Base-by-base conservation (phyloP, 2,888 invertebrate species). In the Athalia cordata region DNA sequence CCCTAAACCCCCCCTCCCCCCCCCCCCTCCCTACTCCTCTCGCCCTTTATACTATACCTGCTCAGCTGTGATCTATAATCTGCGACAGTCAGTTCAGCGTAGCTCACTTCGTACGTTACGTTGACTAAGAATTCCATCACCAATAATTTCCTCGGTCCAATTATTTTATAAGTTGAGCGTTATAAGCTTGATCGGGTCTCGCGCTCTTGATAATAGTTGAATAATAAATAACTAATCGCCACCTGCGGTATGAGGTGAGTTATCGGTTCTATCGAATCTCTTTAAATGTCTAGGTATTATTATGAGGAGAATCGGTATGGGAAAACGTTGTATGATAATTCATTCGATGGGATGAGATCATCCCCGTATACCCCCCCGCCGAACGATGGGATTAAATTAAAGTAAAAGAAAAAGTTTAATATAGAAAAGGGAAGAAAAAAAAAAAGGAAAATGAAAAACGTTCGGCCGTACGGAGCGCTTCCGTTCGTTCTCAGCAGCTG, bases 401-500 rank as follows among this genome's bases (percentile, higher is more conserved):
- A 67, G 67, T 67, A 52, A 67, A 67, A 45, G 45, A 64, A 64
- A 64, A 45, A 64, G 45, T n/a, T 11, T 43, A 64, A 66, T 49
- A 6, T 47, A 6, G 4, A 29, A 68, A 29, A 43, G 43, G 6
- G 1, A 13, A 6, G 4, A 29, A 68, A 29, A 43, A 11, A 11
- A 3, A 13, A 6, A 49, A 49, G 61, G 78, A 78, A 57, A 57
- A 76, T 67, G 80, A 78, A 81, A 80, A 81, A 45, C 45, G 64
- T 45, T 64, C 64, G 45, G 45, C 64, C 49, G 15, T 29, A 11
- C 29, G 50, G 29, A 45, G 15, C 11, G 55, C 9, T 52, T 55
- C 15, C 8, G 15, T 62, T 29, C 29, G 62, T 65, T 52, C 61
- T 52, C 57, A n/a, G 49, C 11, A 45, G 77, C 84, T 86, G 85